Percentiles rank a stretch among this genome's conserved stretches.
Evolutionary conservation across 2,797 vertebrate genomes (phyloP).

Genomic region (Erpetoichthys calabaricus): DNA sequence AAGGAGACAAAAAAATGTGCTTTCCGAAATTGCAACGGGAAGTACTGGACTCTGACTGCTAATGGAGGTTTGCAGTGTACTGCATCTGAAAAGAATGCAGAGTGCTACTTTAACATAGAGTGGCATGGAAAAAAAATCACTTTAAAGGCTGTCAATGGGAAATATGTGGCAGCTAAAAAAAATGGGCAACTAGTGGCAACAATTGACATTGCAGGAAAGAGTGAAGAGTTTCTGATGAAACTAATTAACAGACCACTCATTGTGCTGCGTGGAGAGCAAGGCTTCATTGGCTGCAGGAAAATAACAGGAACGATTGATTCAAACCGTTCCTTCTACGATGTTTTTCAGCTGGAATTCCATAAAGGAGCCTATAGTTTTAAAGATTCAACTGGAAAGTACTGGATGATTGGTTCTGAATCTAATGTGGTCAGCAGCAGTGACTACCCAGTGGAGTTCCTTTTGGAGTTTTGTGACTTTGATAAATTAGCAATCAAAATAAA

Average conservation of each 20-base stretch:
- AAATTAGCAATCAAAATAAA: slow-evolving; percentile 10
- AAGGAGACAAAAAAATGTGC: slow-evolving; percentile 90
- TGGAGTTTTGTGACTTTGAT: slow-evolving; percentile 10
- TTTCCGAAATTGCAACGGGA: slow-evolving; percentile 88
- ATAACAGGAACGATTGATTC: slow-evolving; percentile 89
- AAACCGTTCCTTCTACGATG: slow-evolving; percentile 87
- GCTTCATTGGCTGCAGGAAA: slow-evolving; percentile 93
- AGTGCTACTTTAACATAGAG: slow-evolving; percentile 94
- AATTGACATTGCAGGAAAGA: slow-evolving; percentile 74
- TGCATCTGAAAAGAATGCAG: slow-evolving; percentile 77
- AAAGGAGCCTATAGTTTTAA: slow-evolving; percentile 88
- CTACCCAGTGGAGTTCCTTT: slow-evolving; percentile 9
- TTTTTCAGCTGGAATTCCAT: slow-evolving; percentile 83
- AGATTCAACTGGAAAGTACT: slow-evolving; percentile 26
- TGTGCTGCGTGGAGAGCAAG: slow-evolving; percentile 85
- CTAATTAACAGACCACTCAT: slow-evolving; percentile 94
- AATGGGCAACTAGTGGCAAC: slow-evolving; percentile 89
- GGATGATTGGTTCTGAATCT: slow-evolving; percentile 6
- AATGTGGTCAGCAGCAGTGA: slow-evolving; percentile 7
- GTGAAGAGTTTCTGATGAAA: slow-evolving; percentile 90
- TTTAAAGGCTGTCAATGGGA: slow-evolving; percentile 82
- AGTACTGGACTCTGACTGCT: slow-evolving; percentile 92
- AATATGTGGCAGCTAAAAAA: slow-evolving; percentile 92
- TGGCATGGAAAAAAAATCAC: slow-evolving; percentile 85
- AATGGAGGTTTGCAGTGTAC: slow-evolving; percentile 90